A percentile compares a stretch with the other conserved stretches of the same genome.
phyloP scores from a whole-genome alignment of 2,797 vertebrate species.

The Malacoctenus gilli region DNA sequence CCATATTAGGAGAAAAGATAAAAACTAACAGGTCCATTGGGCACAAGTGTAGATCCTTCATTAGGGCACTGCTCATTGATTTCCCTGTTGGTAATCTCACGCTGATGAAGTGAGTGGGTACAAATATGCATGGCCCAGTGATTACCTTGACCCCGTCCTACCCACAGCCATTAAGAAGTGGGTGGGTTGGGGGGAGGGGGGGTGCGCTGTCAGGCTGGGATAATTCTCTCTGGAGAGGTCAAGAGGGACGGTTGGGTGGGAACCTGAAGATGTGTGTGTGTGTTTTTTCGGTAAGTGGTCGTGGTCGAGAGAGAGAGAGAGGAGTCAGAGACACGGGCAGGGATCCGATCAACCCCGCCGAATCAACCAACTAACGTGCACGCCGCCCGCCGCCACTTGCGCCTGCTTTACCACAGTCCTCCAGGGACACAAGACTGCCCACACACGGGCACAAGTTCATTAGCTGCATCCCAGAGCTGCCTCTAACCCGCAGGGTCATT shows the following conservation, averaged over 20 bases:
- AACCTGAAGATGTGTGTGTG: slow-evolving; percentile 34
- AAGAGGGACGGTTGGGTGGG: slow-evolving; percentile 61
- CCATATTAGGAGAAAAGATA: slow-evolving; percentile 72
- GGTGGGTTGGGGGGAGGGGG: too few species aligned
- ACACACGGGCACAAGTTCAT: slow-evolving; percentile 24
- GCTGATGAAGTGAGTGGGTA: slow-evolving; percentile 82
- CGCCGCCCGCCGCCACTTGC: slow-evolving; percentile 19
- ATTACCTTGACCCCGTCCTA: slow-evolving; percentile 77
- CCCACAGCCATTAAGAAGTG: slow-evolving; percentile 75
- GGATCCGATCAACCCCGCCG: slow-evolving; percentile 34
- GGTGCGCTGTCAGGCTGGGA: slow-evolving; percentile 51
- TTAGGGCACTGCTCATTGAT: slow-evolving; percentile 79
- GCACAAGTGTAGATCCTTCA: slow-evolving; percentile 77
- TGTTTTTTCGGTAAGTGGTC: slow-evolving; percentile 9
- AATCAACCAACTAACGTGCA: too few species aligned
- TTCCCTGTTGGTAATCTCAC: slow-evolving; percentile 80
- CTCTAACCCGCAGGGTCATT: slow-evolving; percentile 1
- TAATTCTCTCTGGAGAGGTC: slow-evolving; percentile 80
- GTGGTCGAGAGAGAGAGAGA: slow-evolving; percentile 35
- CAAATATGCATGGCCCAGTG: slow-evolving; percentile 79
- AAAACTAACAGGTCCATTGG: slow-evolving; percentile 74
- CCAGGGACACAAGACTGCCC: slow-evolving; percentile 5
- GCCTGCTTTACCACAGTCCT: slow-evolving; percentile 24
- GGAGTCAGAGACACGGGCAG: slow-evolving; percentile 20
- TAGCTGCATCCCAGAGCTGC: slow-evolving; percentile 6